Conservation (phyloP, 2,797 vertebrate genomes). For the Chelmon rostratus region DNA sequence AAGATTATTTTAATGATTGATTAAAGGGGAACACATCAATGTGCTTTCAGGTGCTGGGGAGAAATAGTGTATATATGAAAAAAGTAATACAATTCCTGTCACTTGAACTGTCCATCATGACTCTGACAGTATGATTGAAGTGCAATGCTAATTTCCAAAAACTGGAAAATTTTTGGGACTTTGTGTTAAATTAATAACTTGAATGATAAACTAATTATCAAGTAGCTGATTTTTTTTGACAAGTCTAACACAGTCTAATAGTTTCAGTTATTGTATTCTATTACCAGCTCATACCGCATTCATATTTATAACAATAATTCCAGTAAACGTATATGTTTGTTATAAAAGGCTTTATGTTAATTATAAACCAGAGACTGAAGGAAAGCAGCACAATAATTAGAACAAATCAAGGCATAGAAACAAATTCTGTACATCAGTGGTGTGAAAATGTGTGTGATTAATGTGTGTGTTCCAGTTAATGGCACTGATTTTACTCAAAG, state of each 20-base stretch:
- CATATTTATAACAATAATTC: neutral
- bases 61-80: neutral
- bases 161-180: no score
- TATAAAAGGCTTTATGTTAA: neutral
- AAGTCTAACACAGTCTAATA: neutral
- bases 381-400: neutral
- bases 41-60: neutral
- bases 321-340: neutral
- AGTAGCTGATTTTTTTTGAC: neutral
- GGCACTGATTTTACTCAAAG: slow-evolving; percentile 4
- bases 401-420: neutral
- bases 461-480: neutral
- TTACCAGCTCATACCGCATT: neutral
- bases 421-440: neutral
- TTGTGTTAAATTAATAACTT: no score
- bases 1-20: neutral
- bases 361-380: neutral
- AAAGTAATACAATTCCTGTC: no score
- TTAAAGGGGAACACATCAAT: neutral
- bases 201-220: neutral
- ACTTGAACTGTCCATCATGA: neutral
- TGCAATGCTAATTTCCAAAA: neutral
- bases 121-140: neutral
- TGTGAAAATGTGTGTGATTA: neutral
- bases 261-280: neutral